Percentiles rank a stretch among this genome's conserved stretches.
Conservation (phyloP, 2,888 invertebrate genomes). For the Drosophila differens region DNA sequence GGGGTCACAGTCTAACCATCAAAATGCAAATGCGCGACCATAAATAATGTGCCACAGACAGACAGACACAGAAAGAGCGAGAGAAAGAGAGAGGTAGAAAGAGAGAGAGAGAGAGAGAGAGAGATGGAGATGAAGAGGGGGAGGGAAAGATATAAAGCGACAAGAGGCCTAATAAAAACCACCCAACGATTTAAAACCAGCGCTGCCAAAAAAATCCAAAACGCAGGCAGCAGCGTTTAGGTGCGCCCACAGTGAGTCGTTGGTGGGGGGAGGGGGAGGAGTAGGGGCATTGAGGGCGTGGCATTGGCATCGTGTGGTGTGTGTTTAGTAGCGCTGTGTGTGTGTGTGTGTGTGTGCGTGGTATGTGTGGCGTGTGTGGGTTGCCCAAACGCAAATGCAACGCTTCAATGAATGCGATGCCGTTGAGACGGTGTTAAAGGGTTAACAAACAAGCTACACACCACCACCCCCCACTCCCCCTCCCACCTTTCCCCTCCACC, state of each 20-base stretch:
- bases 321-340: not conserved
- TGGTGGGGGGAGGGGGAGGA: not conserved
- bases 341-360: not conserved
- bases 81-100: not conserved
- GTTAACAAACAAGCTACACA: constrained; percentile 46
- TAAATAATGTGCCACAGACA: constrained; percentile 71
- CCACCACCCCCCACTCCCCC: not conserved
- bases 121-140: not conserved
- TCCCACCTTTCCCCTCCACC: not conserved
- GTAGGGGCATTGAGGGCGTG: constrained; percentile 40
- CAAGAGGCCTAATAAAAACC: constrained; percentile 71
- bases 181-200: constrained; percentile 69
- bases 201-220: constrained; percentile 32
- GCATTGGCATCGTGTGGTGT: constrained; percentile 28
- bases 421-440: constrained; percentile 69
- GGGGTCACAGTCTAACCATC: constrained; percentile 49
- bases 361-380: constrained; percentile 9
- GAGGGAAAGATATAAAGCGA: constrained; percentile 17
- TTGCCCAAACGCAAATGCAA: constrained; percentile 49
- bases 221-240: constrained; percentile 24
- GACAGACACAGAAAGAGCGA: constrained; percentile 26
- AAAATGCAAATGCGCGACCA: constrained; percentile 81
- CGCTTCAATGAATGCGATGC: constrained; percentile 70
- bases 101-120: not conserved
- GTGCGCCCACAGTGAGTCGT: constrained; percentile 9